Evolutionary conservation across 2,888 invertebrate genomes (phyloP).

Genomic region (Cantharis nigra): DNA sequence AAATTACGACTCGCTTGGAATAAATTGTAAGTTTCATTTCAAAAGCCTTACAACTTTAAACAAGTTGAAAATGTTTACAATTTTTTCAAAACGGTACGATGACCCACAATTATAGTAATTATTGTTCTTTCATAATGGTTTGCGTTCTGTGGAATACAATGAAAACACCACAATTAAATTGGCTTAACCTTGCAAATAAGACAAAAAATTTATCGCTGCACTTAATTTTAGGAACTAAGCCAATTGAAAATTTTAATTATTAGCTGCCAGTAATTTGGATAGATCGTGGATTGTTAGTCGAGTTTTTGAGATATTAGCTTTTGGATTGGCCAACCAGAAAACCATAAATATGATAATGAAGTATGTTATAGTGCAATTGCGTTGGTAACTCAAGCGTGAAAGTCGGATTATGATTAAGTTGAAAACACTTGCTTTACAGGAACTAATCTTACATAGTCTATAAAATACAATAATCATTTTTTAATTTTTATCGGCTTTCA

Average conservation of each 20-base stretch:
- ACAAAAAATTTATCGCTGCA: neutral
- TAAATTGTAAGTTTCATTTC: neutral
- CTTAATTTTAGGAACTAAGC: neutral
- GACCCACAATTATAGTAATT: conserved; percentile 1
- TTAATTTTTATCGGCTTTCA: neutral
- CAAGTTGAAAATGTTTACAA: neutral
- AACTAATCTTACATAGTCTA: neutral
- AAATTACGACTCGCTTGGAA: neutral
- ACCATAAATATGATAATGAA: neutral
- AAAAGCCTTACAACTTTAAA: neutral
- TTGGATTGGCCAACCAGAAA: neutral
- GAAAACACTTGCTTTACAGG: neutral
- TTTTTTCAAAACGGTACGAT: neutral
- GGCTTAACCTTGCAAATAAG: neutral
- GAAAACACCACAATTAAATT: neutral
- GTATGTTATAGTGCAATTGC: neutral
- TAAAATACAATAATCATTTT: neutral
- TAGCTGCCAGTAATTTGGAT: neutral
- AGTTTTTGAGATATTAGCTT: neutral
- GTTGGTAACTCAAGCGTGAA: neutral
- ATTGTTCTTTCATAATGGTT: neutral
- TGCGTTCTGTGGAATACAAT: neutral
- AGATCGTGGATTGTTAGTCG: neutral
- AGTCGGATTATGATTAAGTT: neutral
- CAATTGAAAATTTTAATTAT: neutral